Evolutionary conservation across 2,797 vertebrate species (phyloP).

Genomic region (Argentina silus): DNA sequence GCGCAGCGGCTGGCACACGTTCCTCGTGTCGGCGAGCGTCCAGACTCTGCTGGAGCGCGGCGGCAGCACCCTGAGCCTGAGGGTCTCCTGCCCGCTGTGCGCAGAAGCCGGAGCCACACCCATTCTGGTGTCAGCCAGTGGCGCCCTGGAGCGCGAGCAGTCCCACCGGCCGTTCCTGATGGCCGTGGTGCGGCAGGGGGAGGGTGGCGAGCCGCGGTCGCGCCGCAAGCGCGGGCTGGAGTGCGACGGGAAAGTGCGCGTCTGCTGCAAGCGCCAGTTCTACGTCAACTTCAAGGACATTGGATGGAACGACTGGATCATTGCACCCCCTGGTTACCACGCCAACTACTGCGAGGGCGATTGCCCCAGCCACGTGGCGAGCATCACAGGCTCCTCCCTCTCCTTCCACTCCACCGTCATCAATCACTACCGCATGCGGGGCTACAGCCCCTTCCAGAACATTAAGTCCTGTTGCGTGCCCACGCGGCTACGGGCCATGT

Average conservation of each 20-base stretch:
- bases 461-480: slow-evolving; percentile 96
- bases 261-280: slow-evolving; percentile 98
- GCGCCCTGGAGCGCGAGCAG: slow-evolving; percentile 88
- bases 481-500: slow-evolving; percentile 95
- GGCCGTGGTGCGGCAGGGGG: slow-evolving; percentile 88
- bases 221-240: slow-evolving; percentile 91
- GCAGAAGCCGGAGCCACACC: slow-evolving; percentile 85
- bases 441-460: slow-evolving; percentile 93
- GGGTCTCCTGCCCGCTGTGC: slow-evolving; percentile 89
- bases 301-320: slow-evolving; percentile 99
- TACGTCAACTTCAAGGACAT: slow-evolving; percentile 98
- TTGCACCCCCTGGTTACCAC: slow-evolving; percentile 92
- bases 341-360: slow-evolving; percentile 99
- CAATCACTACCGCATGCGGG: slow-evolving; percentile 95
- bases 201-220: slow-evolving; percentile 78
- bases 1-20: slow-evolving; percentile 96
- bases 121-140: slow-evolving; percentile 75
- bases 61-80: slow-evolving; percentile 78
- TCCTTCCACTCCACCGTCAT: slow-evolving; percentile 98
- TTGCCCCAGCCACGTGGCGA: slow-evolving; percentile 92
- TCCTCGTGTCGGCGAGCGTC: slow-evolving; percentile 86
- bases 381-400: slow-evolving; percentile 89
- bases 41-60: slow-evolving; percentile 83
- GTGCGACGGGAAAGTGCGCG: slow-evolving; percentile 94
- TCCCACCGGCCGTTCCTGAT: slow-evolving; percentile 96